Evolutionary conservation across 1,140 invertebrate genomes (phyloP), one percentile per base, ranked within the genome.

Genomic region (Macrostomum lignano): DNA sequence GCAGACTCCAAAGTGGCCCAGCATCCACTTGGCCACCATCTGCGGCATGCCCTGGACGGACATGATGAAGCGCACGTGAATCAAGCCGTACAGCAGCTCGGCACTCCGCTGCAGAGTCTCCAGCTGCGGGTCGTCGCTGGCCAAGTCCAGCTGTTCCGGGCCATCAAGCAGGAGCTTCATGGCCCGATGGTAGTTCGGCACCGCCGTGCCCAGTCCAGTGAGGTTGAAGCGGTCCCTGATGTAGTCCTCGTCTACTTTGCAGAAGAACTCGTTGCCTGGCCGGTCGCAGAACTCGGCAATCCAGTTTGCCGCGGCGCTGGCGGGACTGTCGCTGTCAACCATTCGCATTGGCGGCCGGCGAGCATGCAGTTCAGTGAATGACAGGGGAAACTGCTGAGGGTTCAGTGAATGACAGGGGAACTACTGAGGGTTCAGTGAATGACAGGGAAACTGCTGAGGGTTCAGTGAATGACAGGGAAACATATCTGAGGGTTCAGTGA

Each of bases 11-110:
- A 36, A 36, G 21, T 14, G 3, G 11, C 25, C 7, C 3, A 13
- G 3, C 5, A n/a, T 29, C 23, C 31, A 36, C 14, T 17, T 33
- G 7, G 6, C 4, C 20, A 35, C 5, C 34, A 36, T 36, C 19
- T 35, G 4, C 3, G 28, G 17, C 4, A 36, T 25, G 13, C 34
- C 34, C 3, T 17, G 6, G 6, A 3, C 5, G 10, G 34, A 29
- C 7, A 36, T 36, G 13, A 36, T 36, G 15, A 17, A 36, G 21
- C 34, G 28, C 17, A 29, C 32, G 23, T 36, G 34, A 15, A 36
- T 25, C 4, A 36, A 21, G 3, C 34, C 34, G 15, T 36, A 36
- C 7, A 36, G 17, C 14, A 15, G 3, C 3, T 5, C 11, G n/a
- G 34, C 13, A 19, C 19, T 2, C 17, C 17, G 24, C 17, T 21